phyloP scores from a whole-genome alignment of 2,888 invertebrate genomes.

The Eristalis pertinax region DNA sequence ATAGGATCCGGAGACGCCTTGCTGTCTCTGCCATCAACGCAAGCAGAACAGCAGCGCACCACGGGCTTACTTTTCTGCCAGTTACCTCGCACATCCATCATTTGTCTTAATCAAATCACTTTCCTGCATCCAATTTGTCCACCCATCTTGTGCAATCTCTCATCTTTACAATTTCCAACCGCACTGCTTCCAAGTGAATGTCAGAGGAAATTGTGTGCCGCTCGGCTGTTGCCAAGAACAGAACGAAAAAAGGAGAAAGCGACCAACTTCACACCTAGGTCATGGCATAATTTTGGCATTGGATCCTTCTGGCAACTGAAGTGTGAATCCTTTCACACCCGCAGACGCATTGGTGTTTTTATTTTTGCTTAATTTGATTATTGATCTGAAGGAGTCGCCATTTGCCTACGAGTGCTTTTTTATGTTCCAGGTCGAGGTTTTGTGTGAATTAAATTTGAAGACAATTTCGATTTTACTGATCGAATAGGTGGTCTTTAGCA shows the following conservation, averaged over 20 bases:
- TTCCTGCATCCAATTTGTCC: background rate
- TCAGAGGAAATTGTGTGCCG: background rate
- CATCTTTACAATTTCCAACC: background rate
- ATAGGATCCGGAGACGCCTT: too few species aligned
- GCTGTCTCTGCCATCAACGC: too few species aligned
- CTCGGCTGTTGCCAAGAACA: constrained; percentile 10
- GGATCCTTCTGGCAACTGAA: constrained; percentile 30
- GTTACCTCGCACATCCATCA: too few species aligned
- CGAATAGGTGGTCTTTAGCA: too few species aligned
- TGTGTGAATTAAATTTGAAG: too few species aligned
- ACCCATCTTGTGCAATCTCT: background rate
- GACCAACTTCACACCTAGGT: constrained; percentile 16
- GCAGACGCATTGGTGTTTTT: background rate
- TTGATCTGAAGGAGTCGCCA: too few species aligned
- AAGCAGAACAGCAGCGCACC: too few species aligned
- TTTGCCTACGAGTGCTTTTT: too few species aligned
- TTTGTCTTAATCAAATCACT: background rate
- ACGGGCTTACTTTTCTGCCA: too few species aligned
- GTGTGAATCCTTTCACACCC: constrained; percentile 45
- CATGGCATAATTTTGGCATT: constrained; percentile 31
- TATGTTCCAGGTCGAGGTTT: too few species aligned
- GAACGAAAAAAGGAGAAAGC: background rate
- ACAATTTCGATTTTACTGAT: too few species aligned
- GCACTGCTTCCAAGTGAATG: background rate
- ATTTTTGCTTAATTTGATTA: too few species aligned